phyloP scores from a whole-genome alignment of 2,888 invertebrate species.

The Netelia inedita region DNA sequence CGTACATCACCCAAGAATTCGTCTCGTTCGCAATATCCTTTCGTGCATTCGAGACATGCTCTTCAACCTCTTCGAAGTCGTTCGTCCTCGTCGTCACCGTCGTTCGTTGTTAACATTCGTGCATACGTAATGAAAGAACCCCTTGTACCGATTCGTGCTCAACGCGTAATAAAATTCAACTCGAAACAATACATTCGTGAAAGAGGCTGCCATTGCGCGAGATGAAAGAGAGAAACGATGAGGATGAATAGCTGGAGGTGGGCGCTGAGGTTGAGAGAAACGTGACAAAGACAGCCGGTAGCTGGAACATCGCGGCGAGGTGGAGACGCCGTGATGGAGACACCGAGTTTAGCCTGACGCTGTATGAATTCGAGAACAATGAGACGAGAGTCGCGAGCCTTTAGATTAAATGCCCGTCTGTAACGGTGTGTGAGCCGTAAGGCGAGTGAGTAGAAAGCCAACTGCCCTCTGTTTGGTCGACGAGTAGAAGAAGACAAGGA shows the following conservation, averaged over 20 bases:
- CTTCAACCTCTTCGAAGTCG: background rate
- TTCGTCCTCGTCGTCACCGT: background rate
- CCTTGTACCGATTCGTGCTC: constrained; percentile 66
- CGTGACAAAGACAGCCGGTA: constrained; percentile 62
- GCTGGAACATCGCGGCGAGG: constrained; percentile 39
- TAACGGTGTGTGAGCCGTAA: background rate
- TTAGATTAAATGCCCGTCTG: constrained; percentile 74
- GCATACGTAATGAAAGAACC: constrained; percentile 3
- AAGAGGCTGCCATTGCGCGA: constrained; percentile 21
- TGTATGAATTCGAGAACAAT: constrained; percentile 76
- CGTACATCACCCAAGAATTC: background rate
- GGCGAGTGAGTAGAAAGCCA: constrained; percentile 16
- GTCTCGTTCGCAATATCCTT: background rate
- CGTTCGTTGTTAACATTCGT: background rate
- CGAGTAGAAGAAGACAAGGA: constrained; percentile 9
- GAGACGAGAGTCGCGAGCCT: constrained; percentile 66
- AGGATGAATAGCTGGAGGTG: constrained; percentile 21
- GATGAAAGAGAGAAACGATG: constrained; percentile 19
- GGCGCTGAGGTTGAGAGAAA: constrained; percentile 16
- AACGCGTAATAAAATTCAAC: constrained; percentile 75
- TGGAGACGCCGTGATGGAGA: constrained; percentile 49
- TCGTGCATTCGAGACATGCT: background rate
- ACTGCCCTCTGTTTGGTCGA: constrained; percentile 21
- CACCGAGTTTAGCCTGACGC: constrained; percentile 44
- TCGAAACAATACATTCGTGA: constrained; percentile 68